Conservation (phyloP, 1,140 invertebrate genomes). For the Scaptomyza montana region DNA sequence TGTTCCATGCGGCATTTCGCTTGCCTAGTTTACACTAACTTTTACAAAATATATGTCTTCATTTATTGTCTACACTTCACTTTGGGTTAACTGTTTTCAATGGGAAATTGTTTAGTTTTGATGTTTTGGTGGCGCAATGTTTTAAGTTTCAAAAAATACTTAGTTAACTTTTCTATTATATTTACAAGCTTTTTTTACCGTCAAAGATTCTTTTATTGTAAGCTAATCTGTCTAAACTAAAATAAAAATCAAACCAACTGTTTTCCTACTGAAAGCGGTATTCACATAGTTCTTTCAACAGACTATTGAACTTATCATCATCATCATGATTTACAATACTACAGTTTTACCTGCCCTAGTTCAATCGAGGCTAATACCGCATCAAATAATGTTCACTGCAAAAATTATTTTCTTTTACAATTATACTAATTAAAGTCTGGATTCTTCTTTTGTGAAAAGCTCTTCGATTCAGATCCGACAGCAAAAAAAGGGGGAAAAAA, state of each 20-base stretch:
- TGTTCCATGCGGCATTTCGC: constrained; percentile 53
- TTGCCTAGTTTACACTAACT: neutral
- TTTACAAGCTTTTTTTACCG: too few relatives aligned
- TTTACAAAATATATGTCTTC: neutral
- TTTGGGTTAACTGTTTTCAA: neutral
- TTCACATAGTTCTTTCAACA: neutral
- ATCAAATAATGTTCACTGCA: constrained; percentile 55
- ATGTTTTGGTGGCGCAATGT: neutral
- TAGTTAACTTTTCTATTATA: too few relatives aligned
- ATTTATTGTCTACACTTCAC: neutral
- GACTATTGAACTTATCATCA: neutral
- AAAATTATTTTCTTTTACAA: constrained; percentile 78
- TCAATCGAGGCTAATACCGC: constrained; percentile 70
- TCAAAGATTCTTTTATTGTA: too few relatives aligned
- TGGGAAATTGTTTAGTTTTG: neutral
- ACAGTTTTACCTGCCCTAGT: constrained; percentile 14
- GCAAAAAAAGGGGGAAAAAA: constrained; percentile 35
- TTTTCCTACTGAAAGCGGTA: too few relatives aligned
- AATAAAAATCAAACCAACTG: too few relatives aligned
- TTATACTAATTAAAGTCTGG: constrained; percentile 75
- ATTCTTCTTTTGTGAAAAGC: constrained; percentile 29
- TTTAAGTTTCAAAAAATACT: too few relatives aligned
- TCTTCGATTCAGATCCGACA: constrained; percentile 30
- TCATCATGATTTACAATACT: neutral
- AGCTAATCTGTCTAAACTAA: neutral